Evolutionary conservation across 2,113 vertebrate species (phyloP).

Genomic region (Monopterus albus): DNA sequence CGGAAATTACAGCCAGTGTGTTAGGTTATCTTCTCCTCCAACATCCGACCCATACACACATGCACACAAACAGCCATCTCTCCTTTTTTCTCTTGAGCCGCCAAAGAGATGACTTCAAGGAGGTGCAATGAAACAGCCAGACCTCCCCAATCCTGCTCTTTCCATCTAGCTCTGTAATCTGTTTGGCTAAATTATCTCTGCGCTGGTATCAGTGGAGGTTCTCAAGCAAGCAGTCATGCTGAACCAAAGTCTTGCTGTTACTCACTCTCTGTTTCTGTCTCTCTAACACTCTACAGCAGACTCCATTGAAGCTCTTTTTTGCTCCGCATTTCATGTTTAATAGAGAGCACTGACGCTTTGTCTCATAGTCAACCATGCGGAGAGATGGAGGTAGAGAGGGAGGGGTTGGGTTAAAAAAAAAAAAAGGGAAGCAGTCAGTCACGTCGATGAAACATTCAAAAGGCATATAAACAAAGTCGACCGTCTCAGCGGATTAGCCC

Average conservation of each 20-base stretch:
- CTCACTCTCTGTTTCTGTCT: slow-evolving; percentile 39
- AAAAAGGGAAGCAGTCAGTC: slow-evolving; percentile 63
- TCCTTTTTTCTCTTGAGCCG: slow-evolving; percentile 6
- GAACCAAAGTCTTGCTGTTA: slow-evolving; percentile 52
- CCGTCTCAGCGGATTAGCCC: slow-evolving; percentile 61
- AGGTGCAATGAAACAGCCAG: slow-evolving; percentile 23
- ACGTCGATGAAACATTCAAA: slow-evolving; percentile 73
- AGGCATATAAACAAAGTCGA: slow-evolving; percentile 70
- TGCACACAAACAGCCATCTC: not conserved
- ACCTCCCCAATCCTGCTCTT: slow-evolving; percentile 6
- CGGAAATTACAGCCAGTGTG: slow-evolving; percentile 60
- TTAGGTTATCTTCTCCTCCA: slow-evolving; percentile 47
- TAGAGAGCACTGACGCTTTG: slow-evolving; percentile 59
- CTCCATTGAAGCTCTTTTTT: slow-evolving; percentile 37
- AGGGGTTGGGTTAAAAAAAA: not conserved
- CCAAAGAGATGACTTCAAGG: slow-evolving; percentile 20
- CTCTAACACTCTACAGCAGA: slow-evolving; percentile 29
- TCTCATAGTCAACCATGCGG: slow-evolving; percentile 60
- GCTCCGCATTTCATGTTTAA: slow-evolving; percentile 64
- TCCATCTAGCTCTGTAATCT: slow-evolving; percentile 37
- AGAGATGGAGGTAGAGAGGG: not conserved
- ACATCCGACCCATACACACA: not conserved
- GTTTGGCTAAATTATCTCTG: slow-evolving; percentile 63
- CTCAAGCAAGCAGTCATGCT: slow-evolving; percentile 54
- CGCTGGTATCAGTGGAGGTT: slow-evolving; percentile 53